Evolutionary conservation across 2,797 vertebrate genomes (phyloP).

Genomic region (Oophaga sylvatica): DNA sequence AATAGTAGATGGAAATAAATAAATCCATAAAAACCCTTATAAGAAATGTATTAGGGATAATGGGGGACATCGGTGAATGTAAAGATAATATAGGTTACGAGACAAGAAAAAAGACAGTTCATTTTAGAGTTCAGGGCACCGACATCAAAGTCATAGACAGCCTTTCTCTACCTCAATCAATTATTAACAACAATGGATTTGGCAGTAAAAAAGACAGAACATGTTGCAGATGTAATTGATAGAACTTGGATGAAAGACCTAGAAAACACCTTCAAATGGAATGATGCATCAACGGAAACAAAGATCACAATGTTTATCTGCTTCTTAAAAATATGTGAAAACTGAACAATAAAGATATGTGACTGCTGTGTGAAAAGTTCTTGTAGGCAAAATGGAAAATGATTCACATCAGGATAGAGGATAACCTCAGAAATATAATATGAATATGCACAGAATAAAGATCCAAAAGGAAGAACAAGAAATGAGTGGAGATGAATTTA

Average conservation of each 20-base stretch:
- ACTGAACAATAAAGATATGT: background rate
- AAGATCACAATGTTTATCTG: background rate
- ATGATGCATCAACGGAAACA: background rate
- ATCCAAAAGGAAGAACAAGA: background rate
- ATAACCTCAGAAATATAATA: background rate
- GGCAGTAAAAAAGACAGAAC: slow-evolving; percentile 14
- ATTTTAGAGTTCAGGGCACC: background rate
- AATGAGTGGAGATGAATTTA: background rate
- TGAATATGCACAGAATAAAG: background rate
- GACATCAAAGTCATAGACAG: background rate
- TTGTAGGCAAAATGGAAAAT: too few relatives aligned
- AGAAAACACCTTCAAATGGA: slow-evolving; percentile 10
- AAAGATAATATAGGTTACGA: background rate
- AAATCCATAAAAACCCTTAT: background rate
- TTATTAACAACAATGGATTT: slow-evolving; percentile 21
- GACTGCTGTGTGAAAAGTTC: background rate
- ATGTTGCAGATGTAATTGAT: slow-evolving; percentile 3
- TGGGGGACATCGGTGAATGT: background rate
- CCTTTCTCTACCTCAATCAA: slow-evolving; percentile 8
- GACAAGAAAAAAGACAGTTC: background rate
- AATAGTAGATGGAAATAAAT: background rate
- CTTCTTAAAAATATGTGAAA: background rate
- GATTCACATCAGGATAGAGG: background rate
- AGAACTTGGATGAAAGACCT: background rate
- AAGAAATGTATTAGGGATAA: background rate